Evolutionary conservation across 2,888 invertebrate species (phyloP).

Genomic region (Catocala sponsa): DNA sequence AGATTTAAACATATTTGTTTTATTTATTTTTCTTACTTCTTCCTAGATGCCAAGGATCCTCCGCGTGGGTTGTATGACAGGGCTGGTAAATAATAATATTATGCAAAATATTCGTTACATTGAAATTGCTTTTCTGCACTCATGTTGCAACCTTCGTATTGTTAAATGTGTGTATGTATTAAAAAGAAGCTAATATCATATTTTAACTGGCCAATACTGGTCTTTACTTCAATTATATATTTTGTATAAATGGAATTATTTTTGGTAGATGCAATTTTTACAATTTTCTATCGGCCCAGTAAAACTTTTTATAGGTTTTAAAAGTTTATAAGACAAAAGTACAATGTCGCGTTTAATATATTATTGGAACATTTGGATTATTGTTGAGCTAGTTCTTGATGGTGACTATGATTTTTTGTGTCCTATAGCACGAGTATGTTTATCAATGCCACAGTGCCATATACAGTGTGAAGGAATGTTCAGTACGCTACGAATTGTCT

Average conservation of each 20-base stretch:
- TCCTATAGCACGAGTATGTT: slow-evolving; percentile 44
- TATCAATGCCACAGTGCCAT: slow-evolving; percentile 70
- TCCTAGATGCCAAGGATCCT: no score
- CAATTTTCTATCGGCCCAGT: background rate
- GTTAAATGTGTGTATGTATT: no score
- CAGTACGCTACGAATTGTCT: slow-evolving; percentile 29
- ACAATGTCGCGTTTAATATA: slow-evolving; percentile 19
- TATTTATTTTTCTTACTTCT: no score
- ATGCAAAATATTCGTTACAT: no score
- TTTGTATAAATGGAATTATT: background rate
- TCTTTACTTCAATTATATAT: background rate
- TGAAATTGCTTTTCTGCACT: no score
- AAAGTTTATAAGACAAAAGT: slow-evolving; percentile 24
- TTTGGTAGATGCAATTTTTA: slow-evolving; percentile 4
- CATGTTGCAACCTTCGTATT: no score
- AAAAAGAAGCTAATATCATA: background rate
- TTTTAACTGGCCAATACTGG: background rate
- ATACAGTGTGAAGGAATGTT: slow-evolving; percentile 40
- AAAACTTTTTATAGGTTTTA: background rate
- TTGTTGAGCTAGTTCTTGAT: slow-evolving; percentile 19
- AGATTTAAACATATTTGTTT: no score
- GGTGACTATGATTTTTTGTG: slow-evolving; percentile 56
- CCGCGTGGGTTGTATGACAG: no score
- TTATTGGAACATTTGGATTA: slow-evolving; percentile 12
- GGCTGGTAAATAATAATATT: no score